Base-by-base conservation (phyloP, 2,113 vertebrate species). In the Sebastes schlegelii region DNA sequence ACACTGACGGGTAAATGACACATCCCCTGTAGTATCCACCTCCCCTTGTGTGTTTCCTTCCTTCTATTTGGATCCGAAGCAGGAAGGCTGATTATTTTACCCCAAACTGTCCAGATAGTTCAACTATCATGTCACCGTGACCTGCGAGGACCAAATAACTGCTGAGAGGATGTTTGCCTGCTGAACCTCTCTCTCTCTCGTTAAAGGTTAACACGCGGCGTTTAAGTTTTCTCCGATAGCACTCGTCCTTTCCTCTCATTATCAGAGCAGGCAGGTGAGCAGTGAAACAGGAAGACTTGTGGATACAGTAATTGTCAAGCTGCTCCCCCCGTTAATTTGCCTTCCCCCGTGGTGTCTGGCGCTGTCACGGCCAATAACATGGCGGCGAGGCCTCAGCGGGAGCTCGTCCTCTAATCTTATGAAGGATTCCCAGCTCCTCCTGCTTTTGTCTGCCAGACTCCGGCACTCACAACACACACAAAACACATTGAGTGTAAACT, bases 1-100 rank as follows among this genome's bases (percentile, higher is more conserved):
- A 95, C 87, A 92, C 86, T 88, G 95, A 96, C 72, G 96, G 97
- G 97, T 99, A 96, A 97, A 89, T 87, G 77, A 60, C 74, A 84
- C 63, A 8, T 42, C 14, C 61, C 67, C 61, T 45, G 57, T 75
- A 62, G 69, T 19, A 8, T 54, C 65, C 4, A 4, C 43, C 48
- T 17, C 57, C 57, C 40, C 64, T 21, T n/a, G 65, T 80, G 51
- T 87, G 58, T 78, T 17, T 57, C 69, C 54, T 75, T 80, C 42
- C 67, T 21, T 61, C 72, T 72, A 46, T 75, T 67, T 76, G 67
- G 43, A 62, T 78, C 69, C 19, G 73, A 74, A 42, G n/a, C 23
- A 40, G 62, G 51, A 48, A 69, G 6, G 3, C 3, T 16, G 12
- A 13, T 71, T 65, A 58, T 16, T 69, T 55, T 17, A 45, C 46